Conservation (phyloP, 2,113 vertebrate genomes). For the Calidris pugnax region DNA sequence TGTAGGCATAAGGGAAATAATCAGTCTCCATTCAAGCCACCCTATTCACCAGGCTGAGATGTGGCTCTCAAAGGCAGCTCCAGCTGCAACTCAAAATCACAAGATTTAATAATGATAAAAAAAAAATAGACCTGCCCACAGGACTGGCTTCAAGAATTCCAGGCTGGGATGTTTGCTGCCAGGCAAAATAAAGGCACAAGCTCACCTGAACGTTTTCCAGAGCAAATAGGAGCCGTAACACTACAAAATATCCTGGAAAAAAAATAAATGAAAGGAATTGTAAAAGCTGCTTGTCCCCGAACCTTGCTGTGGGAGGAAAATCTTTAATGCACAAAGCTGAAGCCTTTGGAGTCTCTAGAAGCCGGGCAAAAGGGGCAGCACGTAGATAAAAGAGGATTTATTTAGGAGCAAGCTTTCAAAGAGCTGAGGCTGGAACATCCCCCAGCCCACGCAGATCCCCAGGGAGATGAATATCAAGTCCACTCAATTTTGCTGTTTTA, state of each 20-base stretch:
- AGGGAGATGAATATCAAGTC: fast-evolving
- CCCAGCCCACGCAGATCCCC: neutral
- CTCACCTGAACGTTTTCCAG: neutral
- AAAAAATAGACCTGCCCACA: neutral
- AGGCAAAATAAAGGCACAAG: neutral
- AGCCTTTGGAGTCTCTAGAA: neutral
- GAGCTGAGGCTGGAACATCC: neutral
- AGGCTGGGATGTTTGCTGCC: neutral
- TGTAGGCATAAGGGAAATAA: neutral
- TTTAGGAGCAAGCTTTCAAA: neutral
- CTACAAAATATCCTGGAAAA: neutral
- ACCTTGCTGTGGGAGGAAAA: neutral
- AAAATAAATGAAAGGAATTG: neutral
- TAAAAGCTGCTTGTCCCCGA: fast-evolving
- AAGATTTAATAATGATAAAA: neutral
- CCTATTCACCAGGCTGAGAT: fast-evolving
- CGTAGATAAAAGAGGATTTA: neutral
- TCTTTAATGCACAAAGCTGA: neutral
- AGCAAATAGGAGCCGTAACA: neutral
- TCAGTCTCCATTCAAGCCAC: neutral
- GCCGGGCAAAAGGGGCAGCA: neutral
- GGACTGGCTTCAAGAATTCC: neutral
- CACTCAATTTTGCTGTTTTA: neutral
- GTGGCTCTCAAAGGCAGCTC: neutral
- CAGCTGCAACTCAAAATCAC: neutral